Conservation (phyloP, 2,113 vertebrate species). For the Azemiops feae region DNA sequence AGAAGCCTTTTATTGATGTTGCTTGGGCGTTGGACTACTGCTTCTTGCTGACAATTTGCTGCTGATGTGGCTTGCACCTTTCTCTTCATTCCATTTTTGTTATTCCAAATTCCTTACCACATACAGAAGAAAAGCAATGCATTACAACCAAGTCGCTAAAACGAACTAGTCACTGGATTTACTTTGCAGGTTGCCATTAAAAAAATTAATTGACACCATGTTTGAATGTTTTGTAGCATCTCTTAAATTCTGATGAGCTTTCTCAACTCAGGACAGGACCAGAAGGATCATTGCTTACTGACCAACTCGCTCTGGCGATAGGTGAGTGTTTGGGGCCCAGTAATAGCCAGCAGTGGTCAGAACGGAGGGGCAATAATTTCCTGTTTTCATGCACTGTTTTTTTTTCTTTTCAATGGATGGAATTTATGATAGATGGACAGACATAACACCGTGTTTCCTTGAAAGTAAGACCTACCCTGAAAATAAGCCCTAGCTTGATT, state of each 20-base stretch:
- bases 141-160: neutral
- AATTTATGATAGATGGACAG: neutral
- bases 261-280: constrained; percentile 67
- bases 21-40: neutral
- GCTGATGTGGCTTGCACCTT: neutral
- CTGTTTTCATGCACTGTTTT: neutral
- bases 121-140: neutral
- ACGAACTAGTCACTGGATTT: neutral
- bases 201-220: neutral
- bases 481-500: no score
- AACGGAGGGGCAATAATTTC: neutral
- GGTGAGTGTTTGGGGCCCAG: constrained; percentile 67
- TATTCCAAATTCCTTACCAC: neutral
- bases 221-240: constrained; percentile 62
- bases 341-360: neutral
- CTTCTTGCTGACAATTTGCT: neutral
- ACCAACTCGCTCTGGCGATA: constrained; percentile 81
- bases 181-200: neutral
- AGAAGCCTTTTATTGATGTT: neutral
- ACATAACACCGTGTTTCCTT: no score
- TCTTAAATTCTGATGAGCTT: constrained; percentile 75
- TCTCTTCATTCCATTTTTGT: neutral
- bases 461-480: no score
- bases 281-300: constrained; percentile 73
- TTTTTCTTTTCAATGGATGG: neutral